phyloP scores from a whole-genome alignment of 2,888 invertebrate genomes.

The Agonum fuliginosum region DNA sequence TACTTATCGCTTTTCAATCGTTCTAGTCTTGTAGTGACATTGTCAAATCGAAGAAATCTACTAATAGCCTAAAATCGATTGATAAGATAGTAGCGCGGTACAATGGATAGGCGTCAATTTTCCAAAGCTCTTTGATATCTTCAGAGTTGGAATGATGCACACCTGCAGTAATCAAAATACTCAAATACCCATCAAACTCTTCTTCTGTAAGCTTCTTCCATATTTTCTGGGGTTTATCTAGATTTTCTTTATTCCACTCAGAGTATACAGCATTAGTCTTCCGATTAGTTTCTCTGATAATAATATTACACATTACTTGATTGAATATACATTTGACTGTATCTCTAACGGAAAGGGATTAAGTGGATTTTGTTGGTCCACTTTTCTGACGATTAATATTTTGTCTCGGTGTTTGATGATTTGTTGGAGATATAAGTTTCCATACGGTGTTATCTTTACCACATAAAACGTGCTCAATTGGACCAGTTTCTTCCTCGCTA shows the following conservation, averaged over 20 bases:
- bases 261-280: neutral
- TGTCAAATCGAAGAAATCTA: slow-evolving; percentile 66
- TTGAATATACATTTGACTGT: neutral
- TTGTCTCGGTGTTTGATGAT: no score
- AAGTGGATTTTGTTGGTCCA: neutral
- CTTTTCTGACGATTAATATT: neutral
- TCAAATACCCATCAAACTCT: neutral
- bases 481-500: no score
- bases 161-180: neutral
- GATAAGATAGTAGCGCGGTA: slow-evolving; percentile 59
- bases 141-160: neutral
- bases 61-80: slow-evolving; percentile 62
- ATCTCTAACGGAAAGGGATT: neutral
- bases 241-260: neutral
- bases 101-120: neutral
- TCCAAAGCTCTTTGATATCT: neutral
- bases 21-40: slow-evolving; percentile 64
- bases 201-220: neutral
- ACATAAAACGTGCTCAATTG: no score
- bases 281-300: neutral
- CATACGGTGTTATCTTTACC: no score
- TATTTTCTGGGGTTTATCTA: neutral
- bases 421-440: no score
- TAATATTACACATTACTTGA: neutral
- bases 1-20: slow-evolving; percentile 61